Evolutionary conservation across 1,140 invertebrate species (phyloP), one percentile per base, ranked within the genome.

Genomic region (Drosophila sproati): DNA sequence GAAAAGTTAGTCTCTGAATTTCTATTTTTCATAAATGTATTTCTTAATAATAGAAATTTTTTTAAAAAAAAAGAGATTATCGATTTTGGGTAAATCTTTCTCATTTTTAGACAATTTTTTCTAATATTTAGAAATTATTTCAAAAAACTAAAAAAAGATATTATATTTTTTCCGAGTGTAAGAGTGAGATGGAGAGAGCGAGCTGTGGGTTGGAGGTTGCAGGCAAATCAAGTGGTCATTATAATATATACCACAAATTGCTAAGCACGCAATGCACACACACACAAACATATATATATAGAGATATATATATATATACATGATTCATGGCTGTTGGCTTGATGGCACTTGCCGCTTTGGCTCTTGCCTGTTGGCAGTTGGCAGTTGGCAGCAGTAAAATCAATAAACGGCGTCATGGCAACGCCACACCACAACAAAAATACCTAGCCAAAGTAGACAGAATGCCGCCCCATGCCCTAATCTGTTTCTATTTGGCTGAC

Each of bases 221-320:
- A 83, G 70, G 82, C 78, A 86, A 86, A 86, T 86, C 82, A 86
- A 86, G 82, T 86, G 82, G 82, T 86, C 82, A 87, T 86, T 86
- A 87, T 86, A 87, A 86, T 86, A 86, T 86, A 87, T 43, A 78
- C 82, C 82, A 67, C 82, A 86, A 86, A 86, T 86, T 86, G 82
- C 82, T 81, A 87, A 87, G 78, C 82, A 86, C 82, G 82, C 82
- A 87, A 81, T 68, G 71, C 57, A 68, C 64, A 55, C 57, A 41
- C 47, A 52, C 48, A 31, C 61, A 56, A 20, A 20, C 20, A 20
- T 20, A 20, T 20, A 20, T 20, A 20, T 20, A 20, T 20, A 20
- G 0, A 20, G 0, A 20, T 20, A 20, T 20, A 20, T 20, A 31
- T 35, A 47, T 6, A 52, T 43, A n/a, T 34, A 70, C 72, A 74